Evolutionary conservation across 2,797 vertebrate genomes (phyloP).

Genomic region (Pristis pectinata): DNA sequence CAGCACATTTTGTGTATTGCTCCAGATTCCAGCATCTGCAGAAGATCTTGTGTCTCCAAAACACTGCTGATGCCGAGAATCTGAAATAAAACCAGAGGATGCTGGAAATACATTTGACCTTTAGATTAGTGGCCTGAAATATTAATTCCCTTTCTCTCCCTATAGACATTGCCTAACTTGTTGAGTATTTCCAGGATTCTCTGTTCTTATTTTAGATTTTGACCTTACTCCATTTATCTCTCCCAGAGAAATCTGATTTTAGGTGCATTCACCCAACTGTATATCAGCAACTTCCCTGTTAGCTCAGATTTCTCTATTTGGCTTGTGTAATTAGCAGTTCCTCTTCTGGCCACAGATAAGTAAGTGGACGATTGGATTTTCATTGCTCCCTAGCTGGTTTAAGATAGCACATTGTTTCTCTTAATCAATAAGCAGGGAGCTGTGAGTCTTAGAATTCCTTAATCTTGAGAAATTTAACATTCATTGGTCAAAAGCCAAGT

Average conservation of each 20-base stretch:
- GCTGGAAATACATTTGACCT: no score
- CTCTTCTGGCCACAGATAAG: conserved; percentile 5
- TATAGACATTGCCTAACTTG: no score
- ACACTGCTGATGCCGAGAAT: no score
- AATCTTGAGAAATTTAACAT: not conserved
- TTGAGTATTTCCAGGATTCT: no score
- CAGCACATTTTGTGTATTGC: no score
- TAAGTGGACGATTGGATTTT: conserved; percentile 32
- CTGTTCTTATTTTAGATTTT: not conserved
- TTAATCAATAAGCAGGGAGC: conserved; percentile 14
- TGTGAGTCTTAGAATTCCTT: not conserved
- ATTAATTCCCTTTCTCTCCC: no score
- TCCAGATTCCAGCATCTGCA: no score
- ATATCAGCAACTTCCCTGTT: not conserved
- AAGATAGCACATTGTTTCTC: not conserved
- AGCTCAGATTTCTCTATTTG: conserved; percentile 13
- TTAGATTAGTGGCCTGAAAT: no score
- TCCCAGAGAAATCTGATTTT: not conserved
- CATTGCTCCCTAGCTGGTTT: not conserved
- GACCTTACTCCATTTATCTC: no score
- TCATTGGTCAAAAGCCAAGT: not conserved
- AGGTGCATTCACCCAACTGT: not conserved
- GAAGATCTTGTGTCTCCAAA: no score
- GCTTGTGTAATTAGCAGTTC: not conserved
- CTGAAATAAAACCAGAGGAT: no score